Evolutionary conservation across 2,888 invertebrate species (phyloP), one percentile per base, ranked within the genome.

Genomic region (Phasia obesa): DNA sequence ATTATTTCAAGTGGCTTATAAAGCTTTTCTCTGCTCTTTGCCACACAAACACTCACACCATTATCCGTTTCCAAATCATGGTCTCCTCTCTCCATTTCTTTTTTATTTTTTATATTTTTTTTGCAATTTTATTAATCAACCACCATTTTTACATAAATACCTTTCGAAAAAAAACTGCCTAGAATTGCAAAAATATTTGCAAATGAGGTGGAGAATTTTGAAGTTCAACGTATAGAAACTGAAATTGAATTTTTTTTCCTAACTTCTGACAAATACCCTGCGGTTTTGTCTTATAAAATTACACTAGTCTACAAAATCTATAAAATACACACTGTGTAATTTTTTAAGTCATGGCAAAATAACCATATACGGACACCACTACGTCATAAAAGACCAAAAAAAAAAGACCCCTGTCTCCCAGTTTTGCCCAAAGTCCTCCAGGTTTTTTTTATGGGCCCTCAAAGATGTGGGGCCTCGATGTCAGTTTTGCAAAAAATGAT

Each of bases 1-100:
- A 79, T 79, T 71, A 79, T 65, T 81, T 75, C 65, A 79, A 83
- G 79, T 79, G 70, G 83, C 82, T 82, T 82, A 82, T 82, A 82
- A 82, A 78, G 77, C 65, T 35, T 11, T 35, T 4, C 35, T 67
- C 47, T 42, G 23, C 70, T 47, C 47, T 25, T 64, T 15, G 19
- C 47, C 4, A 2, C 19, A 19, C 55, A 27, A 59, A 71, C 44
- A 19, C 55, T 44, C 67, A 71, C 44, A 78, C 59, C 60, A 62
- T 64, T 31, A 31, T 13, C n/a, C 9, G 21, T n/a, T 13, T 62
- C 17, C 47, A 47, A 31, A 59, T 60, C 31, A 77, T 77, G 62
- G 57, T 59, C 49, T 75, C 35, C 65, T 67, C 49, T 57, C 67
- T 65, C 64, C 64, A 65, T 65, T 65, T 11, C n/a, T 51, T 27